These are phyloP conservation scores for Phycodurus eques DNA, from an alignment of 2,113 vertebrate species.

Conservation along the genomic window DNA sequence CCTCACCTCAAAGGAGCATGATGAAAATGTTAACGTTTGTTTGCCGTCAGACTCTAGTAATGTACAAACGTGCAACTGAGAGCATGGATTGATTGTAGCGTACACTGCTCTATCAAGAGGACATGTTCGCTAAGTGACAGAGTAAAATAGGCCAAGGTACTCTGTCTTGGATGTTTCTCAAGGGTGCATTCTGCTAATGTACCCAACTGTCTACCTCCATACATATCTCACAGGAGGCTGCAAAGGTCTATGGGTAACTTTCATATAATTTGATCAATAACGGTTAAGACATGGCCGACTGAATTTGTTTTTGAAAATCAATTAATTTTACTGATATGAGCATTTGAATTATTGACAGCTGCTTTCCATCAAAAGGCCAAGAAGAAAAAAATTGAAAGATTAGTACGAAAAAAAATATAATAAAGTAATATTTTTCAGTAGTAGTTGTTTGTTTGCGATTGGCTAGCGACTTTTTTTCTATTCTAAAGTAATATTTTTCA, in stretches of 20 bases:
- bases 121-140: conserved; percentile 61
- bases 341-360: too few relatives aligned
- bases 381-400: too few relatives aligned
- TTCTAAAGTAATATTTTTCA: too few relatives aligned
- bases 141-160: conserved; percentile 66
- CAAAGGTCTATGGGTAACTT: conserved; percentile 27
- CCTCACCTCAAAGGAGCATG: conserved; percentile 7
- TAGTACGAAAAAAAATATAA: too few relatives aligned
- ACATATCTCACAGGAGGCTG: conserved; percentile 54
- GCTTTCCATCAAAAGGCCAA: too few relatives aligned
- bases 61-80: conserved; percentile 28
- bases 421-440: too few relatives aligned
- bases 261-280: too few relatives aligned
- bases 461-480: too few relatives aligned
- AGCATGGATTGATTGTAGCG: conserved; percentile 40
- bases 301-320: too few relatives aligned
- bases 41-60: conserved; percentile 25
- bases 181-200: conserved; percentile 64
- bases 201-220: conserved; percentile 61
- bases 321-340: too few relatives aligned
- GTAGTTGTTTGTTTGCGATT: too few relatives aligned
- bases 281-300: too few relatives aligned
- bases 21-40: conserved; percentile 16
- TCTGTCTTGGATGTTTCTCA: conserved; percentile 63
- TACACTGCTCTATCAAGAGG: conserved; percentile 38